Conservation (phyloP, 2,888 invertebrate genomes). For the Drosophila formosana region DNA sequence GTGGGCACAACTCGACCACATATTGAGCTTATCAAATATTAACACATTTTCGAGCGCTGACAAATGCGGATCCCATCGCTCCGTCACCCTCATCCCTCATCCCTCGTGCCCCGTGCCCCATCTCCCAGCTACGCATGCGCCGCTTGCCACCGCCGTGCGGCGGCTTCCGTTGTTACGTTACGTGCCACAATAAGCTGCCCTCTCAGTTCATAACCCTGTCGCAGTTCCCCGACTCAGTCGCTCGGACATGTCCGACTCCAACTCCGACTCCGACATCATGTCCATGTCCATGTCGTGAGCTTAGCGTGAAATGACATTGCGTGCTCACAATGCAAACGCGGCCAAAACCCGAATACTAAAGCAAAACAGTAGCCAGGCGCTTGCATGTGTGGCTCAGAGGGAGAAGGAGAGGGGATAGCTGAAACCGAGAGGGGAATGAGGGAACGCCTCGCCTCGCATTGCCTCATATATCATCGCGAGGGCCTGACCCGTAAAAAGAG, state of each 20-base stretch:
- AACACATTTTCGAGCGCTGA: slow-evolving; percentile 77
- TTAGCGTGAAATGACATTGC: slow-evolving; percentile 76
- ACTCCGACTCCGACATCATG: slow-evolving; percentile 28
- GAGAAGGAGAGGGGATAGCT: slow-evolving; percentile 8
- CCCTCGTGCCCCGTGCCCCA: too few species aligned
- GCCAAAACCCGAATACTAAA: slow-evolving; percentile 41
- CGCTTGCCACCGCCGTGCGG: slow-evolving; percentile 15
- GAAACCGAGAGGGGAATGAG: neutral
- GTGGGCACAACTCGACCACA: slow-evolving; percentile 63
- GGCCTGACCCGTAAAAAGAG: slow-evolving; percentile 8
- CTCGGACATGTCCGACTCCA: slow-evolving; percentile 42
- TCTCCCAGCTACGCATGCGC: slow-evolving; percentile 50
- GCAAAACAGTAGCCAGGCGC: slow-evolving; percentile 55
- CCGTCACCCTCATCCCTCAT: neutral
- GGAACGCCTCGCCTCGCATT: slow-evolving; percentile 34
- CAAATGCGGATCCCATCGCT: slow-evolving; percentile 53
- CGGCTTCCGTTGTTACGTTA: slow-evolving; percentile 78
- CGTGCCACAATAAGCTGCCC: slow-evolving; percentile 53
- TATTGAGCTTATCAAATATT: slow-evolving; percentile 80
- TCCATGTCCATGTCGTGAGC: slow-evolving; percentile 50
- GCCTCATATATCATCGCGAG: slow-evolving; percentile 54
- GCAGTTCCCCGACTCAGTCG: slow-evolving; percentile 10
- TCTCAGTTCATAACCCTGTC: slow-evolving; percentile 9
- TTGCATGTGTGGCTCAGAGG: slow-evolving; percentile 59
- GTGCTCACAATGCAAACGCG: slow-evolving; percentile 60